Base-by-base conservation (phyloP, 2,113 vertebrate species). In the Pterocles burchelli region DNA sequence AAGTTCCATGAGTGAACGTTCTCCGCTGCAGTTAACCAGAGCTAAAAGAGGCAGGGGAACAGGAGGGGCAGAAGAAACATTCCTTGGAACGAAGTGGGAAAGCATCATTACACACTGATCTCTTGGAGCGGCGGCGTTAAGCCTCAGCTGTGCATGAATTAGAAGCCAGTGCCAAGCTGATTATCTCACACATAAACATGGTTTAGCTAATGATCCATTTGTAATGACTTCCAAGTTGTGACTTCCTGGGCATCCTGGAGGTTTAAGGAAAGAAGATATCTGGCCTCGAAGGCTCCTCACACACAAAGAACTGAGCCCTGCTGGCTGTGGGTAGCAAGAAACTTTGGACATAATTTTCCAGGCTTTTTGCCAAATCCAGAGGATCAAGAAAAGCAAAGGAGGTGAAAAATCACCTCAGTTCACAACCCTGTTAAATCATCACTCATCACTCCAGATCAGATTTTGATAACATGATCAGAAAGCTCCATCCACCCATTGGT, bases 101-200 rank as follows among this genome's bases (percentile, higher is more conserved):
- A 94, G 89, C 82, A 94, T 91, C 88, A 74, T 77, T 93, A 89
- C 62, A 74, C 52, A 55, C 52, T 92, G 90, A 96, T 90, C 76
- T 93, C 88, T 51, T 61, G 80, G 71, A 96, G 72, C 61, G 46
- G 72, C 61, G 43, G 76, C 2, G 57, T 81, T 93, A 95, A 95
- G 78, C 57, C 85, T 95, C 85, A 95, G 88, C 90, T 93, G 95
- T 83, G 68, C 85, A 80, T 75, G 83, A 81, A 24, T 84, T 17
- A 90, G 96, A 85, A 89, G 57, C 19, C 74, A 45, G 65, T 81
- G 85, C 88, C 92, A 95, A 93, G 85, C 2, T 58, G 45, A 59
- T 43, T 52, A 20, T 77, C 79, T 93, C 75, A 77, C 61, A 86
- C 45, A 75, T 78, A 91, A 78, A 85, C 83, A 34, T 10, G 57